These are phyloP conservation scores for Hiodon tergisus DNA, from an alignment of 2,113 vertebrate genomes.

Conservation along the genomic window DNA sequence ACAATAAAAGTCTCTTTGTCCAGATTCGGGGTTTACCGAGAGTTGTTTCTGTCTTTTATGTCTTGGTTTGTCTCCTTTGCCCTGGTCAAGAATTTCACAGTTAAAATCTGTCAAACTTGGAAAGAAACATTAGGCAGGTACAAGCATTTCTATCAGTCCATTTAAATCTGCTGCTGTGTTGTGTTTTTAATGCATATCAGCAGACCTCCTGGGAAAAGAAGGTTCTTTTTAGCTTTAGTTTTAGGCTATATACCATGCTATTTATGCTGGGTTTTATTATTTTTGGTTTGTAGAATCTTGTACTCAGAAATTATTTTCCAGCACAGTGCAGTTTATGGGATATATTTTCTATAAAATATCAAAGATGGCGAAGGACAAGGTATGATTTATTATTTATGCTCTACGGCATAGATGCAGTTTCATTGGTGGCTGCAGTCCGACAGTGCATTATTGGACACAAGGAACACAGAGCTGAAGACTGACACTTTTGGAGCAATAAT, in stretches of 20 bases:
- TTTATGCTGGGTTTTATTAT: not conserved
- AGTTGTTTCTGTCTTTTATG: constrained; percentile 64
- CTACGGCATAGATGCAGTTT: too few species aligned
- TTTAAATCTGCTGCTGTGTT: not conserved
- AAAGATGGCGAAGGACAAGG: not conserved
- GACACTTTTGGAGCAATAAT: not conserved
- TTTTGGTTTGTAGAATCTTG: not conserved
- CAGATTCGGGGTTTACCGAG: constrained; percentile 59
- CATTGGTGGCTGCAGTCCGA: not conserved
- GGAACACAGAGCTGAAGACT: not conserved
- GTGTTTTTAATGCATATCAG: not conserved
- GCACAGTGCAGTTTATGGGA: not conserved
- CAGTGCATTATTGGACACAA: not conserved
- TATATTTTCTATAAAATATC: not conserved
- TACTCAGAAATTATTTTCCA: too few species aligned
- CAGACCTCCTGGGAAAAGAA: not conserved
- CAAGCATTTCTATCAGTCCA: not conserved
- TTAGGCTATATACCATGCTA: not conserved
- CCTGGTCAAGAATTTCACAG: constrained; percentile 64
- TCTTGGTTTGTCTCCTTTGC: constrained; percentile 68
- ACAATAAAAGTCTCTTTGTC: not conserved
- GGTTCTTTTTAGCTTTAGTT: not conserved
- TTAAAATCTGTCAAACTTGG: constrained; percentile 16
- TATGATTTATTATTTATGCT: not conserved
- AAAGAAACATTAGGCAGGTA: too few species aligned